phyloP scores from a whole-genome alignment of 2,888 invertebrate genomes.

The Sericinus montela region DNA sequence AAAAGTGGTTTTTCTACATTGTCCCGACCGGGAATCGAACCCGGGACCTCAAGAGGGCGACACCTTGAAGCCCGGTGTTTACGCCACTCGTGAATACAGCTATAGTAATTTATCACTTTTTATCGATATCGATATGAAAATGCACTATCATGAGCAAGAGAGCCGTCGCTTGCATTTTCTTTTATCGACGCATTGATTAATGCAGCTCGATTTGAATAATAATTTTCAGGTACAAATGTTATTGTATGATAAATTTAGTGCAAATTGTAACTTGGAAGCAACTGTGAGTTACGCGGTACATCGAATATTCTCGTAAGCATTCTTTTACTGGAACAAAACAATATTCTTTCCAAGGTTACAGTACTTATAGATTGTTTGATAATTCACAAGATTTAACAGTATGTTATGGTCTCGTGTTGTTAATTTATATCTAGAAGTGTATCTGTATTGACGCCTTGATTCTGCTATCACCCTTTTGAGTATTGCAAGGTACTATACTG shows the following conservation, averaged over 20 bases:
- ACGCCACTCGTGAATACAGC: too few relatives aligned
- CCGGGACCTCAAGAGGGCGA: too few relatives aligned
- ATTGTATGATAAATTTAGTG: conserved; percentile 80
- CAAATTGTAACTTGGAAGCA: conserved; percentile 71
- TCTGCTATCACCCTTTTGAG: too few relatives aligned
- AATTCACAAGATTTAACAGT: too few relatives aligned
- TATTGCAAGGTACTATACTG: too few relatives aligned
- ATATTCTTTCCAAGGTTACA: background rate
- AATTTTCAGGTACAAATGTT: conserved; percentile 77
- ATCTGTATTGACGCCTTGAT: too few relatives aligned
- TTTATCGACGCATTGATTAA: conserved; percentile 78
- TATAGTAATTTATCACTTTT: background rate
- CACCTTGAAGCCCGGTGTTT: too few relatives aligned
- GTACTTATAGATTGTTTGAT: background rate
- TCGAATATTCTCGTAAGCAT: conserved; percentile 19
- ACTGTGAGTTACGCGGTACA: conserved; percentile 43
- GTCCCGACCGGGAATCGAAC: too few relatives aligned
- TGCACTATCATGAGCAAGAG: conserved; percentile 23
- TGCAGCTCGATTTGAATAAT: conserved; percentile 77
- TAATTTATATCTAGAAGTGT: too few relatives aligned
- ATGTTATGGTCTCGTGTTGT: too few relatives aligned
- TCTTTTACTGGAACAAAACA: background rate
- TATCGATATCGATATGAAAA: conserved; percentile 4
- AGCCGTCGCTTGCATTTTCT: conserved; percentile 71
- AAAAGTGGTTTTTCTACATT: too few relatives aligned